Evolutionary conservation across 2,113 vertebrate species (phyloP), one percentile per base, ranked within the genome.

Genomic region (Rafetus swinhoei): DNA sequence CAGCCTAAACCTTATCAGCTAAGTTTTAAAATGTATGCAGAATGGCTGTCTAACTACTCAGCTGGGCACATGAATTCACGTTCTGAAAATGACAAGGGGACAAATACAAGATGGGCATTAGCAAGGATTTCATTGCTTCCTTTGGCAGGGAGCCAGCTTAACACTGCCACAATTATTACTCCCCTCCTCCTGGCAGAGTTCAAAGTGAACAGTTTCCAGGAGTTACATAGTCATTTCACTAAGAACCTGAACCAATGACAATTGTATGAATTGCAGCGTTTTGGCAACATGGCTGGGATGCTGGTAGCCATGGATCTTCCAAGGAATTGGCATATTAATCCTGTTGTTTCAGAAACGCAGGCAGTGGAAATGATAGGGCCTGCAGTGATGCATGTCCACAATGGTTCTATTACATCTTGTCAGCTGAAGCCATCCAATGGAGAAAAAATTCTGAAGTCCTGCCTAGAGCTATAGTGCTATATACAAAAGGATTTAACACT

Each of bases 31-130:
- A 83, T 85, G 88, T 50, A 88, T 45, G n/a, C 65, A 95, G 84
- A 96, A 90, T 84, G 83, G 53, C 77, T 90, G 60, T 86, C 5
- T 95, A 93, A 85, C 72, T 86, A 60, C 79, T 95, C 91, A 89
- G 52, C 89, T 86, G 79, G 84, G 55, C 65, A 87, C 1, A 0
- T 57, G 81, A 89, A 83, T 85, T 83, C 76, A 84, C 90, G 54
- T 90, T 76, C 60, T 90, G 94, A 82, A 35, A 12, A 55, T 83
- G 88, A 88, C 35, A 81, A 95, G 85, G 88, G 79, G 59, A 32
- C 32, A 96, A 94, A 79, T 59, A 84, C 29, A 76, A 86, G 81
- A 80, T 93, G 76, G 32, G 86, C 91, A 39, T 25, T 93, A 59
- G 65, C 35, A 87, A 84, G 22, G 57, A 1, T 25, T 82, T 87